Percentiles rank a stretch among this genome's conserved stretches.
phyloP scores from a whole-genome alignment of 2,888 invertebrate species.

The Ferrisia virgata region DNA sequence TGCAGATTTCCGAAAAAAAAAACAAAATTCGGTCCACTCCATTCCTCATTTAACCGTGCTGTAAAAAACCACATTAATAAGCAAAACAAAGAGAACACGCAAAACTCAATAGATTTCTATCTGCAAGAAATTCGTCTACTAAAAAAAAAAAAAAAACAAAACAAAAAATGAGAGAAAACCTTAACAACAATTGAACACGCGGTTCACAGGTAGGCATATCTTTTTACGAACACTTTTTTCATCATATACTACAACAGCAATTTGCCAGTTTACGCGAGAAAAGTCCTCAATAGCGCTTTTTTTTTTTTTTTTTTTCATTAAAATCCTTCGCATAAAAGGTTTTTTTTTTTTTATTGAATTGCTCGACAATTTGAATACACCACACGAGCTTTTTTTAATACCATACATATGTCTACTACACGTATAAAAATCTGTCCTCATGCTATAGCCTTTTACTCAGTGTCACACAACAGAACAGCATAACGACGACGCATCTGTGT shows the following conservation, averaged over 20 bases:
- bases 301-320: neutral
- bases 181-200: too few relatives aligned
- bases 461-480: neutral
- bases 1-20: too few relatives aligned
- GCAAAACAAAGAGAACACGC: too few relatives aligned
- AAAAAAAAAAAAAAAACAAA: too few relatives aligned
- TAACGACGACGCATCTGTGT: neutral
- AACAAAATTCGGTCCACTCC: too few relatives aligned
- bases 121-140: too few relatives aligned
- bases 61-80: too few relatives aligned
- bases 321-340: neutral
- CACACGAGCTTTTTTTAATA: neutral
- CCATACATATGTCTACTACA: neutral
- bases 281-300: neutral
- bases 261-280: neutral
- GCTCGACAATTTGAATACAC: neutral
- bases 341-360: neutral
- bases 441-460: neutral
- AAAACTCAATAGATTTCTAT: too few relatives aligned
- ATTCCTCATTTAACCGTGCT: too few relatives aligned
- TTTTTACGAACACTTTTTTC: neutral
- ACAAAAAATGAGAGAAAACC: too few relatives aligned
- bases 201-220: too few relatives aligned
- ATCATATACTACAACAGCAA: neutral
- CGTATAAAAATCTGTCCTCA: neutral